Conservation (phyloP, 2,797 vertebrate genomes). For the Ceyx erithaca region DNA sequence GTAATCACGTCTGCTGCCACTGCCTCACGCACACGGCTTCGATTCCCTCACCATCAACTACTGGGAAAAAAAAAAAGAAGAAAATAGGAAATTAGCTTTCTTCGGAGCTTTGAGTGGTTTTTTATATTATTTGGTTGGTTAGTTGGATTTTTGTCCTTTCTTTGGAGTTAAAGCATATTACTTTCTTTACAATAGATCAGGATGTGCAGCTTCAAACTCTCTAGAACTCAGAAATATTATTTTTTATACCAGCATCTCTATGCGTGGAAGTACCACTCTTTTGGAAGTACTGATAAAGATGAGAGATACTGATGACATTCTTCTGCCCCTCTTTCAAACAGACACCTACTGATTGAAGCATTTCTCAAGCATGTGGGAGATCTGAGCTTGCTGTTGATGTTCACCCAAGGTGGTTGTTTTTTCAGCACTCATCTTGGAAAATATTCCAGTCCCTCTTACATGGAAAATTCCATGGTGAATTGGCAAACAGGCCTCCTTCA, state of each 20-base stretch:
- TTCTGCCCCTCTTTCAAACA: neutral
- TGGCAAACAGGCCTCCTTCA: neutral
- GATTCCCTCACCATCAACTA: neutral
- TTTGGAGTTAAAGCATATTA: neutral
- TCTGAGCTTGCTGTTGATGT: neutral
- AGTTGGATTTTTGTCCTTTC: neutral
- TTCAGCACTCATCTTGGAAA: neutral
- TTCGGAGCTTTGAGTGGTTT: fast-evolving
- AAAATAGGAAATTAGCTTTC: neutral
- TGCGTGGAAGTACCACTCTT: neutral
- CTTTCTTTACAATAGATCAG: neutral
- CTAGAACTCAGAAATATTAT: neutral
- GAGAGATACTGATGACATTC: neutral
- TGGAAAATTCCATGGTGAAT: neutral
- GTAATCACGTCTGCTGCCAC: constrained; percentile 79
- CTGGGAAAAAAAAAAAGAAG: fast-evolving
- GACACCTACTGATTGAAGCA: neutral
- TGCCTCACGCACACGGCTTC: constrained; percentile 74
- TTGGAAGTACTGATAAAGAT: neutral
- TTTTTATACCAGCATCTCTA: neutral
- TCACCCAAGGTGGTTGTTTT: neutral
- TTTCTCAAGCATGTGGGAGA: neutral
- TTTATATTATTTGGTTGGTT: neutral
- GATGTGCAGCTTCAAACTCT: neutral
- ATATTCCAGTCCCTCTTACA: neutral